Base-by-base conservation (phyloP, 2,113 vertebrate genomes). In the Callocephalon fimbriatum region DNA sequence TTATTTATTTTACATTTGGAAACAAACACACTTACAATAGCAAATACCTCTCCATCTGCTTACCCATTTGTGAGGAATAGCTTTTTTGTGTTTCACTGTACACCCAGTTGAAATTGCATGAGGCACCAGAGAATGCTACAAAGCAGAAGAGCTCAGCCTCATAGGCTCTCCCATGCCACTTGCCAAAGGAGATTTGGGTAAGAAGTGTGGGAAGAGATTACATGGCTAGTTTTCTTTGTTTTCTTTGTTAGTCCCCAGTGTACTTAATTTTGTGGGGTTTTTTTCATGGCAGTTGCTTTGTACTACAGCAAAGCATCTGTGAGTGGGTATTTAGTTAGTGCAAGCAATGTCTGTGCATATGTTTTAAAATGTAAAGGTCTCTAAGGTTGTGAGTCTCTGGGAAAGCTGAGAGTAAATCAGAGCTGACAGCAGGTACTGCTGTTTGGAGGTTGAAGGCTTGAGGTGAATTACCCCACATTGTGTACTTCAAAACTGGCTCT, bases 131-230 rank as follows among this genome's bases (percentile, higher is more conserved):
- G 97, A 95, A 48, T 81, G 89, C 66, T 31, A 86, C 85, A 94
- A 91, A 94, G 80, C 89, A 79, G 89, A 45, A 78, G 77, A 93
- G 68, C 92, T 96, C 95, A 95, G 92, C 88, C 89, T 68, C 20
- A 5, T 1, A 9, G 82, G 71, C 71, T 96, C 91, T 96, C 74
- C 88, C 89, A 62, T 93, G 88, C 59, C 70, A 62, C 85, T 97
- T 96, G 94, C 94, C 95, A 96, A 86, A 90, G 84, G 89, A 91
- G 92, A 86, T 96, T 93, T 95, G 85, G 91, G 81, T 82, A 96
- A 97, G 92, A 93, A 96, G 66, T 95, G 96, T 97, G 96, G 95
- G 96, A 98, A 98, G 96, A 88, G 81, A 93, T 95, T 91, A 95
- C 87, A 70, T 6, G 21, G 61, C 72, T 81, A 44, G 51, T 59